Percentiles rank a stretch among this genome's conserved stretches.
These are phyloP conservation scores for Erebia epiphron DNA, from an alignment of 2,888 invertebrate species.

Conservation along the genomic window DNA sequence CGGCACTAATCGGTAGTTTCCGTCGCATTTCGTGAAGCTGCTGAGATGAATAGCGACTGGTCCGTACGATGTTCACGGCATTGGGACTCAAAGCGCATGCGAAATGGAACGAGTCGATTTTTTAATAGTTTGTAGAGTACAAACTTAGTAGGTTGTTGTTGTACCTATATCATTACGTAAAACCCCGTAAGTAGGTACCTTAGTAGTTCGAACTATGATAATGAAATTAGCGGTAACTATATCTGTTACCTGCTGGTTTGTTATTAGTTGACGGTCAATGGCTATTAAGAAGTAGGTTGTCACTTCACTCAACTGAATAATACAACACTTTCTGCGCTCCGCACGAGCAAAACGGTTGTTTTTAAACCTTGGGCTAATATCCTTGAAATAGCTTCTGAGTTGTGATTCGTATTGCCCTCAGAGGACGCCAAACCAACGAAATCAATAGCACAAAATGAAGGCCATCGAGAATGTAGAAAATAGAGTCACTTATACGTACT, in stretches of 20 bases:
- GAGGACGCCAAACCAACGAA: background rate
- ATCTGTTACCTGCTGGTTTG: slow-evolving; percentile 9
- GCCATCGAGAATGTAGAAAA: background rate
- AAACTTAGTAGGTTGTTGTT: background rate
- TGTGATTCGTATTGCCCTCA: background rate
- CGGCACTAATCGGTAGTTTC: slow-evolving; percentile 73
- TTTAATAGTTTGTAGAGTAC: slow-evolving; percentile 24
- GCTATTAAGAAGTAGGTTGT: background rate
- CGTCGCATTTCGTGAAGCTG: slow-evolving; percentile 53
- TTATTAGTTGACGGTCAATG: slow-evolving; percentile 11
- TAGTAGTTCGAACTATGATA: slow-evolving; percentile 34
- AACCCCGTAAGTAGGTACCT: slow-evolving; percentile 1
- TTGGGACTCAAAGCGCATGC: slow-evolving; percentile 60
- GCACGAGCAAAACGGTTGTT: background rate
- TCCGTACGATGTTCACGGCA: slow-evolving; percentile 54
- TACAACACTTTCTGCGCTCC: background rate
- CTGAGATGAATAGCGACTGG: slow-evolving; percentile 37
- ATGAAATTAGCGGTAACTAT: slow-evolving; percentile 32
- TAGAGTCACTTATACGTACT: too few relatives aligned
- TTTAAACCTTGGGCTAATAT: background rate
- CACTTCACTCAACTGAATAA: background rate
- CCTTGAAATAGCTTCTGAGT: background rate
- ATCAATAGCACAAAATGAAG: slow-evolving; percentile 2
- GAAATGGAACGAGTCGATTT: slow-evolving; percentile 35
- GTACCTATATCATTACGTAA: slow-evolving; percentile 34